Evolutionary conservation across 2,888 invertebrate species (phyloP), one percentile per base, ranked within the genome.

Genomic region (Metalampra italica): DNA sequence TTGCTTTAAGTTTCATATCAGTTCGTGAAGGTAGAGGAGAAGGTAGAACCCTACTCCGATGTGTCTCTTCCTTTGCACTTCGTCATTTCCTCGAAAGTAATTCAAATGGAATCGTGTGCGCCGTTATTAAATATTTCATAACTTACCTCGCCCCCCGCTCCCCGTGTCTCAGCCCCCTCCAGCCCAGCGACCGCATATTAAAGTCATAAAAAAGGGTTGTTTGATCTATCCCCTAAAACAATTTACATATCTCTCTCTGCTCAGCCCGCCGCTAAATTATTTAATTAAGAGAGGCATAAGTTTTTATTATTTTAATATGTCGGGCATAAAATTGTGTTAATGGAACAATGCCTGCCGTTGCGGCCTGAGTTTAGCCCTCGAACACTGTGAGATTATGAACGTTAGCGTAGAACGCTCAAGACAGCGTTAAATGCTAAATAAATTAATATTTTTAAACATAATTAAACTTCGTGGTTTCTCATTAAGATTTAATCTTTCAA

Each of bases 231-330:
- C 90, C 88, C 85, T 86, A 85, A 89, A 90, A 90, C 90, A 90
- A 90, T 90, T 90, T 90, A 90, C 90, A 90, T 90, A 90, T 90
- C 90, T 87, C 84, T 90, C 90, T 87, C 84, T 82, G 83, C 83
- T 81, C 83, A 80, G 78, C 76, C 79, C 79, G 82, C 84, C 77
- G 86, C 87, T 89, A 88, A 90, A 90, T 90, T 90, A 90, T 90
- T 90, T 90, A 90, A 90, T 90, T 90, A 90, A 90, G 90, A 85
- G 90, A 87, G 90, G 87, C 90, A 88, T 90, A 90, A 90, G 90
- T 90, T 90, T 90, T 90, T 90, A 90, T 90, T 90, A 90, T 90
- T 90, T 90, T 87, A 89, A 89, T 89, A 89, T 88, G 88, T 87
- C 75, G 80, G 82, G 75, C 80, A 81, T 89, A 85, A 89, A 89